A percentile compares a stretch with the other conserved stretches of the same genome.
Evolutionary conservation across 2,113 vertebrate genomes (phyloP).

Genomic region (Nematolebias whitei): DNA sequence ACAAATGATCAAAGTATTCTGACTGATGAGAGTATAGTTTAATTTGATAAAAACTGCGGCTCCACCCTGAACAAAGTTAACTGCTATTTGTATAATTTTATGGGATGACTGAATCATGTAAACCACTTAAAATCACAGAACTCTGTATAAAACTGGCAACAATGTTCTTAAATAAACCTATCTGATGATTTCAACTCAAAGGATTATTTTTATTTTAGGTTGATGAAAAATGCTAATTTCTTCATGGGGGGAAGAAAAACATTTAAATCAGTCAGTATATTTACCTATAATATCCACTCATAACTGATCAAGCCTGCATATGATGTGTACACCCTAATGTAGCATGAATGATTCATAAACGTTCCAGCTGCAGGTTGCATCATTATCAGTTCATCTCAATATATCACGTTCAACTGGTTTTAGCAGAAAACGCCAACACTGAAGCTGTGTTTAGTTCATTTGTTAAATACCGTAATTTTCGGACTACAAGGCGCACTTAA

Average conservation of each 20-base stretch:
- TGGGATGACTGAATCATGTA: slow-evolving; percentile 28
- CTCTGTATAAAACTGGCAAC: slow-evolving; percentile 4
- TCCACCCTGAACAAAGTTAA: slow-evolving; percentile 17
- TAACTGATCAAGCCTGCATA: not conserved
- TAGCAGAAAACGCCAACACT: slow-evolving; percentile 15
- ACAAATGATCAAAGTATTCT: too few relatives aligned
- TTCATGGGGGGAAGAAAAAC: not conserved
- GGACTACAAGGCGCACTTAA: too few relatives aligned
- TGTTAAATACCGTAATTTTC: slow-evolving; percentile 19
- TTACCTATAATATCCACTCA: not conserved
- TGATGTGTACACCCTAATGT: slow-evolving; percentile 18
- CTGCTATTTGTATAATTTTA: slow-evolving; percentile 24
- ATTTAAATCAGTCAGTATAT: slow-evolving; percentile 1
- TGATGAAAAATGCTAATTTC: slow-evolving; percentile 2
- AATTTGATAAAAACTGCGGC: not conserved
- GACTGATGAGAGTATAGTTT: not conserved
- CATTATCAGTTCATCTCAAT: slow-evolving; percentile 12
- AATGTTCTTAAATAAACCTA: not conserved
- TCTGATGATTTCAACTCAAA: slow-evolving; percentile 1
- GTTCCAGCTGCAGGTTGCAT: slow-evolving; percentile 16
- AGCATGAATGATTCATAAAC: slow-evolving; percentile 21
- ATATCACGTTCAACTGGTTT: slow-evolving; percentile 6
- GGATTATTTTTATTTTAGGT: not conserved
- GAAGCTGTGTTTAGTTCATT: slow-evolving; percentile 17
- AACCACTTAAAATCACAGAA: slow-evolving; percentile 4